Conservation (phyloP, 2,113 vertebrate species). For the Pyrgilauda ruficollis region DNA sequence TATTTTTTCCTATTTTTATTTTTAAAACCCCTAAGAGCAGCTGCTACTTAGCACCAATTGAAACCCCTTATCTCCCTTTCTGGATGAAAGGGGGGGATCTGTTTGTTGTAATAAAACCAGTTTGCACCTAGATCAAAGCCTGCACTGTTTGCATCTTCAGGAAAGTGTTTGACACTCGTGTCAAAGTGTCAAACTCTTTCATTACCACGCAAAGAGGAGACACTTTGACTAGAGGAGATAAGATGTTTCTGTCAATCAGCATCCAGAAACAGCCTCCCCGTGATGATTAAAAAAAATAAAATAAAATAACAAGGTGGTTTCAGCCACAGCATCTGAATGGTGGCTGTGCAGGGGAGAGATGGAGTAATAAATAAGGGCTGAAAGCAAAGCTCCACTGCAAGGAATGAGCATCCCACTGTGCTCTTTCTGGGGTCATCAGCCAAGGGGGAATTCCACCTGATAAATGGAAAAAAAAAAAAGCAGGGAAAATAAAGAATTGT, state of each 20-base stretch:
- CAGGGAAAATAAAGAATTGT: not conserved
- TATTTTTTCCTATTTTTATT: not conserved
- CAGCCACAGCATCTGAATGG: not conserved
- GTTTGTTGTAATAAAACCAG: slow-evolving; percentile 29
- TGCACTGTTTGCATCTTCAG: not conserved
- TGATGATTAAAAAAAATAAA: slow-evolving; percentile 4
- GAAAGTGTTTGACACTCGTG: slow-evolving; percentile 36
- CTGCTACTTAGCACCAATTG: not conserved
- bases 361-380: not conserved
- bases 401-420: fast-evolving
- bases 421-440: not conserved
- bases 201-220: slow-evolving; percentile 21
- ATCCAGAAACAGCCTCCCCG: slow-evolving; percentile 20
- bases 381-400: not conserved
- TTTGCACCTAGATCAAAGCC: slow-evolving; percentile 57
- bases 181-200: slow-evolving; percentile 60
- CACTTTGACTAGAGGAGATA: slow-evolving; percentile 44
- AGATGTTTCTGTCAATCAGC: slow-evolving; percentile 53
- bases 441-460: not conserved
- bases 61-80: not conserved
- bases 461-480: not conserved
- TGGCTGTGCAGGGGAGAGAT: fast-evolving
- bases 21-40: slow-evolving; percentile 2
- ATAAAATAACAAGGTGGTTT: not conserved
- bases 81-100: slow-evolving; percentile 8